Percentiles rank a stretch among this genome's conserved stretches.
Evolutionary conservation across 2,888 invertebrate species (phyloP).

Genomic region (Strigamia transsilvanica): DNA sequence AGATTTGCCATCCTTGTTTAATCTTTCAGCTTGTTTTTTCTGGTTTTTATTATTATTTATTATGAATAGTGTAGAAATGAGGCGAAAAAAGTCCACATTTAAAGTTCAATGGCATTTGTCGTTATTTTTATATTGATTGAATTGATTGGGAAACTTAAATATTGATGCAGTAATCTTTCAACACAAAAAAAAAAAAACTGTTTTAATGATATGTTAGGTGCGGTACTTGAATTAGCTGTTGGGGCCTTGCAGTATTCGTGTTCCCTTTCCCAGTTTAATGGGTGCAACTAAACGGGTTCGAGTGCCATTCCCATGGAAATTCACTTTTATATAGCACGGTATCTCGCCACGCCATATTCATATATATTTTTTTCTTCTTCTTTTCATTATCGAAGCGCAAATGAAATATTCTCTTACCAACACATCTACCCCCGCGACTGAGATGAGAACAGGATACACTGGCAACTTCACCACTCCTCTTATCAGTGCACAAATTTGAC

Average conservation of each 20-base stretch:
- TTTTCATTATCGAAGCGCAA: slow-evolving; percentile 17
- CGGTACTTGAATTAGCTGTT: slow-evolving; percentile 8
- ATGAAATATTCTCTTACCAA: slow-evolving; percentile 4
- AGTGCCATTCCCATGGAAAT: background rate
- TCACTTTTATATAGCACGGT: background rate
- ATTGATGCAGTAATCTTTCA: background rate
- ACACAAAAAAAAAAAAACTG: too few species aligned
- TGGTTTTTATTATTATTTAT: background rate
- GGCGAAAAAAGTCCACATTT: too few species aligned
- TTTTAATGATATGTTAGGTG: background rate
- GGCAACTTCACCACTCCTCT: slow-evolving; percentile 5
- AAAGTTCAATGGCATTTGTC: too few species aligned
- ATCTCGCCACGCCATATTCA: background rate
- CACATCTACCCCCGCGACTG: background rate
- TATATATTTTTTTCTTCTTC: background rate
- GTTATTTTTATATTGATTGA: too few species aligned
- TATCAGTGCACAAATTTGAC: background rate
- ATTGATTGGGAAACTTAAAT: too few species aligned
- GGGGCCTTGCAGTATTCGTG: background rate
- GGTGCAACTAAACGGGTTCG: background rate
- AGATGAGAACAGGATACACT: slow-evolving; percentile 26
- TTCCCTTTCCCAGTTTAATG: slow-evolving; percentile 2
- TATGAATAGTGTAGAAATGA: too few species aligned
- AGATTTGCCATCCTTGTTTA: background rate
- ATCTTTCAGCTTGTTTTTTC: background rate